Evolutionary conservation across 2,113 vertebrate genomes (phyloP).

Genomic region (Macrotus californicus): DNA sequence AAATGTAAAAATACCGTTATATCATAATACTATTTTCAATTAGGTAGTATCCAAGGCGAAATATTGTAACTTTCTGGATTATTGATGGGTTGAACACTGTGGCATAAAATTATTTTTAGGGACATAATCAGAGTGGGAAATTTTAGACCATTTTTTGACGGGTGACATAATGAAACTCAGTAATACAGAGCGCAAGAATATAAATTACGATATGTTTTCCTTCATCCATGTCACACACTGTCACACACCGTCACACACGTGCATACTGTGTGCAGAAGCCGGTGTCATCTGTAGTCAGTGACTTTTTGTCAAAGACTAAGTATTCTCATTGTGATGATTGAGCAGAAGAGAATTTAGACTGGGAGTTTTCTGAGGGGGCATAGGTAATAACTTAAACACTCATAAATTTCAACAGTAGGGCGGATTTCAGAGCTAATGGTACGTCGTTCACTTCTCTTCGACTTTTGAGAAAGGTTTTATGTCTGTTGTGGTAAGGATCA

Average conservation of each 20-base stretch:
- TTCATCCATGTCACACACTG: neutral
- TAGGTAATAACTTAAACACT: neutral
- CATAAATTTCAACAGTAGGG: neutral
- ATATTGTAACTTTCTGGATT: neutral
- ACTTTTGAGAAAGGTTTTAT: neutral
- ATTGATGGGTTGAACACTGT: neutral
- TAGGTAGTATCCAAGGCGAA: neutral
- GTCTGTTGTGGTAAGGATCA: neutral
- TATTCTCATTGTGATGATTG: neutral
- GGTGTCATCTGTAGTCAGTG: neutral
- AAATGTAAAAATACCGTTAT: neutral
- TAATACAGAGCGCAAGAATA: neutral
- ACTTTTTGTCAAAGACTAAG: neutral
- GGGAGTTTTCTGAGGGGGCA: neutral
- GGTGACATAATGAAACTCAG: neutral
- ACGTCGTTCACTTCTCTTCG: neutral
- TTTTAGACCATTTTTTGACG: neutral
- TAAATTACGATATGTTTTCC: neutral
- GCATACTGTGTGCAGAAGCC: neutral
- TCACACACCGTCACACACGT: neutral
- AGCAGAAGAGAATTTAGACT: neutral
- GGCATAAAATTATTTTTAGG: neutral
- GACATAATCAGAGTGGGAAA: neutral
- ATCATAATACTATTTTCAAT: neutral
- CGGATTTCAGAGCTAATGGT: neutral